Base-by-base conservation (phyloP, 2,888 invertebrate genomes). In the Diplolepis rosae region DNA sequence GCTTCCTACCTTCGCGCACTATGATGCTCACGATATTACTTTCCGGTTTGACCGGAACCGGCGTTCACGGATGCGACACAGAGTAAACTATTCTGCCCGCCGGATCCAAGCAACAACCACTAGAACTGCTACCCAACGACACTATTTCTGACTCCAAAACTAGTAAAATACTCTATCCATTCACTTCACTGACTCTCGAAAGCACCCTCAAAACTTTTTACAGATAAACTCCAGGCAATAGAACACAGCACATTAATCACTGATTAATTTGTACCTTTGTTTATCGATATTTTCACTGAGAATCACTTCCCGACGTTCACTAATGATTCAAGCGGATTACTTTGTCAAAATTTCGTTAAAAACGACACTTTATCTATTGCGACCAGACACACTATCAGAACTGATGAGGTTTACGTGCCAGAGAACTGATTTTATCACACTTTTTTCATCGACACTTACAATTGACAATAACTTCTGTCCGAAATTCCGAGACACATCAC, bases 401-500 rank as follows among this genome's bases (percentile, higher is more conserved):
- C 61, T 15, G 27, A 61, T 61, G 13, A 61, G 39, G 32, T 35
- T 42, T 27, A 6, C 24, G 7, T 61, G n/a, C n/a, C 1, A 15
- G 6, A 5, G 24, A 39, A 35, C 7, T 35, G 13, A 56, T 22
- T 35, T 48, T 22, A 9, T 4, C 18, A 48, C n/a, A n/a, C n/a
- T n/a, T n/a, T n/a, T 11, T 22, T 9, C 24, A 9, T 13, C 13
- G 35, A 56, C 56, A 56, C 56, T 35, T 24, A 15, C 27, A n/a
- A 35, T 35, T 13, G n/a, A 22, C 24, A 35, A 18, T 61, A 39
- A 39, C 35, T 35, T 27, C 24, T 35, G 61, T 61, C 70, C 65
- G 71, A 69, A 74, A 73, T 65, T 65, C 73, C 70, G 73, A 70
- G 3, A 70, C 74, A 75, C 74, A 73, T 75, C 61, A 67, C 67